Conservation (phyloP, 37 sponge, comb jelly and placozoan genomes). For the Geodia barretti region DNA sequence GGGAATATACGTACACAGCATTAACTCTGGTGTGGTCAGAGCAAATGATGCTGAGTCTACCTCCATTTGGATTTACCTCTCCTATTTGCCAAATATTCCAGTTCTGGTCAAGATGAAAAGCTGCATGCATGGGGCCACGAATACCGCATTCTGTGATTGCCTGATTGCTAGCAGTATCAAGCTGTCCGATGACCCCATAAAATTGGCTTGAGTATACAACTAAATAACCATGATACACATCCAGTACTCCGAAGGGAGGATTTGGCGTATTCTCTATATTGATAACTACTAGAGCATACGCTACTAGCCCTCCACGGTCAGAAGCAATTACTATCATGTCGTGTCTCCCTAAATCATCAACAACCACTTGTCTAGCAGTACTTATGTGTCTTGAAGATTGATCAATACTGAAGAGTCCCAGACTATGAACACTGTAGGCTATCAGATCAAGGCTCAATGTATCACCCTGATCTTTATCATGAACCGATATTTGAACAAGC, state of each 20-base stretch:
- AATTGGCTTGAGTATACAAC: not conserved
- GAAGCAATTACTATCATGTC: not conserved
- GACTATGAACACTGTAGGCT: not conserved
- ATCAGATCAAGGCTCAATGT: not conserved
- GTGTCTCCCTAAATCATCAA: not conserved
- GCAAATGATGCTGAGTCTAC: not conserved
- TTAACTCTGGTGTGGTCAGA: not conserved
- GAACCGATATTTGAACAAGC: not conserved
- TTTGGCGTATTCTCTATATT: not conserved
- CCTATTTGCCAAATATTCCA: not conserved
- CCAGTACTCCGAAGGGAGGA: not conserved
- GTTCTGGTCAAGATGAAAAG: not conserved
- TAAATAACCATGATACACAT: not conserved
- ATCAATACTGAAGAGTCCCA: not conserved
- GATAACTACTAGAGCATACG: not conserved
- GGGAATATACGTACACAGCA: not conserved
- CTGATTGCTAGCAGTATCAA: not conserved
- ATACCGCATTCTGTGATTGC: not conserved
- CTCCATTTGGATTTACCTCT: not conserved
- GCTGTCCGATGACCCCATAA: not conserved
- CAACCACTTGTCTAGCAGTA: not conserved
- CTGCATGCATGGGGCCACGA: not conserved
- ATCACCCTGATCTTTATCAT: constrained; percentile 1
- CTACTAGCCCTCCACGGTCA: not conserved
- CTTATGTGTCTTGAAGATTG: not conserved